Base-by-base conservation (phyloP, 2,888 invertebrate species). In the Pterostichus madidus region DNA sequence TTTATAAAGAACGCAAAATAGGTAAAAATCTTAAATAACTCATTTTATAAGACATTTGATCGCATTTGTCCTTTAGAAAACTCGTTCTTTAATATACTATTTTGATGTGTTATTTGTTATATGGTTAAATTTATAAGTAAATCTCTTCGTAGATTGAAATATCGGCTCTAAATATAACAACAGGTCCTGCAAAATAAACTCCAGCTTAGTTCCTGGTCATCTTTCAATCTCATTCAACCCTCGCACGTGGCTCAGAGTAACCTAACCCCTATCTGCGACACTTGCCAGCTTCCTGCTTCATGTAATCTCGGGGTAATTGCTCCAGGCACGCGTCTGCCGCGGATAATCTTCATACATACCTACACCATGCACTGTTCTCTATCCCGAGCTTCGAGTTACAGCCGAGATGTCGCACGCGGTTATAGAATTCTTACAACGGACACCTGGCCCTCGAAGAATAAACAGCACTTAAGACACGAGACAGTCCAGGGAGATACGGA, bases 241-340 rank as follows among this genome's bases (percentile, higher is more conserved):
- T 31, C 32, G 64, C 64, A 59, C 59, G 59, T 59, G 59, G 39
- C 59, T 15, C 5, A 24, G 17, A 39, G 39, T 39, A 24, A 24
- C 24, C 24, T 24, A 24, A 24, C 24, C 24, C 24, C 24, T 39
- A 39, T 39, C 39, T 39, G 31, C 31, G 59, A 59, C 59, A 59
- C 59, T 59, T 59, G 10, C 59, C 59, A 59, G 59, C 11, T 5
- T 24, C 59, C 59, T 17, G 11, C 24, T 5, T 4, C 59, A 59
- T 59, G 59, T 59, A 59, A 59, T 59, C 59, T 59, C 24, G 59
- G 17, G 59, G 59, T 59, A 59, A 59, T 59, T 59, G 59, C 24
- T 59, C 10, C 59, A 24, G 59, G 59, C 59, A 59, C 59, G 59
- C 59, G 59, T 59, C 59, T 59, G 59, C 59, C 31, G 0, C 10